Percentiles rank a stretch among this genome's conserved stretches.
These are phyloP conservation scores for Sesia bembeciformis DNA, from an alignment of 2,888 invertebrate species.

Conservation along the genomic window DNA sequence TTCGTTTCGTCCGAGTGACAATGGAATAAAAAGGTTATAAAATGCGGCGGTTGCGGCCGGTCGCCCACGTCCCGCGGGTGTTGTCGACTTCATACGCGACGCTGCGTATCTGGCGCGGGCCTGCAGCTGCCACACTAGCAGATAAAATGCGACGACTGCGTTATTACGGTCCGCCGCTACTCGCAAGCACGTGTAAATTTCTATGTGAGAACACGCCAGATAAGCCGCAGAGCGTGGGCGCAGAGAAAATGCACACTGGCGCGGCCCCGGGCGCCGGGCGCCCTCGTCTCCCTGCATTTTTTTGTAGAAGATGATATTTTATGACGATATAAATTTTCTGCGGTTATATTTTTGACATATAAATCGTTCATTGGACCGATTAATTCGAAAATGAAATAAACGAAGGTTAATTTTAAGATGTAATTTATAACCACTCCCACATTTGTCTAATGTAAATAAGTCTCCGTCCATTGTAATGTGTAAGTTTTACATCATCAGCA, in stretches of 20 bases:
- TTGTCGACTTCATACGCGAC: conserved; percentile 44
- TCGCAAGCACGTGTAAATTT: conserved; percentile 70
- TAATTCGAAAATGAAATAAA: conserved; percentile 36
- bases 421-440: conserved; percentile 39
- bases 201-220: conserved; percentile 63
- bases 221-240: conserved; percentile 56
- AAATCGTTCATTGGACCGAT: conserved; percentile 30
- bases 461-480: conserved; percentile 18
- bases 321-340: conserved; percentile 18
- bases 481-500: conserved; percentile 14
- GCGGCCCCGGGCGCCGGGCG: conserved; percentile 21
- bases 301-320: conserved; percentile 29
- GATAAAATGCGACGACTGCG: conserved; percentile 63
- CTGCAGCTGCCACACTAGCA: conserved; percentile 44
- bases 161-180: conserved; percentile 50
- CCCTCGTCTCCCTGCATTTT: conserved; percentile 18
- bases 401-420: conserved; percentile 30
- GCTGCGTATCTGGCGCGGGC: conserved; percentile 37
- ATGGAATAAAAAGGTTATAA: conserved; percentile 74
- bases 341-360: conserved; percentile 31
- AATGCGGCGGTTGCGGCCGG: conserved; percentile 56
- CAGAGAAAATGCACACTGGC: conserved; percentile 38
- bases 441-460: conserved; percentile 11
- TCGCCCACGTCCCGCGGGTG: conserved; percentile 65
- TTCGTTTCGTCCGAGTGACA: conserved; percentile 59